Evolutionary conservation across 2,888 invertebrate genomes (phyloP).

Genomic region (Cenopis cana): DNA sequence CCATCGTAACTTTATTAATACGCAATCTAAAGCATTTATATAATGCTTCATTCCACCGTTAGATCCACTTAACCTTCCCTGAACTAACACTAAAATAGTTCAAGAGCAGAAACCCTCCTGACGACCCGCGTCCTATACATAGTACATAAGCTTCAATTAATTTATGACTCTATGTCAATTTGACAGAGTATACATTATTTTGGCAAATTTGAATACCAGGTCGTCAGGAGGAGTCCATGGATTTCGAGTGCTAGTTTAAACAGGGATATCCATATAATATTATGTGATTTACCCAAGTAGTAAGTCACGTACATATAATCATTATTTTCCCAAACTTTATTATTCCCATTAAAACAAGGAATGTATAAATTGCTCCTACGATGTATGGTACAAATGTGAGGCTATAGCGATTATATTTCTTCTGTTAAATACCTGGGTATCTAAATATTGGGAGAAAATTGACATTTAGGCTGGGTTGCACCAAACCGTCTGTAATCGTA

Average conservation of each 20-base stretch:
- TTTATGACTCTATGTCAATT: too few species aligned
- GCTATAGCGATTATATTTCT: neutral
- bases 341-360: conserved; percentile 36
- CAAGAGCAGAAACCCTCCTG: neutral
- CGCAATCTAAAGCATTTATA: neutral
- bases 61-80: neutral
- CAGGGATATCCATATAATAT: conserved; percentile 19
- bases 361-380: conserved; percentile 20
- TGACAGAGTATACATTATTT: too few species aligned
- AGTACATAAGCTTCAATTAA: too few species aligned
- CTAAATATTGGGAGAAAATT: too few species aligned
- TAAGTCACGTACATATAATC: conserved; percentile 28
- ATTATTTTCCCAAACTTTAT: conserved; percentile 40
- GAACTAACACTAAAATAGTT: neutral
- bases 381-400: neutral
- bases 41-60: neutral
- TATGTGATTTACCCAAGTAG: conserved; percentile 24
- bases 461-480: too few species aligned
- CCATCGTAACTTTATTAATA: too few species aligned
- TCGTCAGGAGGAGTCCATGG: neutral
- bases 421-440: neutral
- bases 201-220: too few species aligned
- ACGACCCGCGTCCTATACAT: too few species aligned
- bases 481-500: too few species aligned
- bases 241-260: conserved; percentile 9